Conservation (phyloP, 1,140 invertebrate genomes). For the Pantala flavescens region DNA sequence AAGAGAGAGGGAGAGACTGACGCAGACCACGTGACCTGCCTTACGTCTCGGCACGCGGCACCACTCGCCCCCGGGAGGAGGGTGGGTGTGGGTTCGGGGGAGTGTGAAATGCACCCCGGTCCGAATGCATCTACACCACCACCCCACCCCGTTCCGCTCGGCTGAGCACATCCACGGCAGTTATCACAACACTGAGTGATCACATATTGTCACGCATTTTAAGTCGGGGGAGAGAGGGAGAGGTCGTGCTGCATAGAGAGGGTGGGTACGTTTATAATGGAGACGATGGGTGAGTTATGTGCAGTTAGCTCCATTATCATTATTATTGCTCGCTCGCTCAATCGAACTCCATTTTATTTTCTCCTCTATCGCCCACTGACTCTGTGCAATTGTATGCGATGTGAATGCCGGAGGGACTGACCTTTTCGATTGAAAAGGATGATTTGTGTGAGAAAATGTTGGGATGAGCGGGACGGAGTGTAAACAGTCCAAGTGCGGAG, state of each 20-base stretch:
- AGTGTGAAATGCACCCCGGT: no score
- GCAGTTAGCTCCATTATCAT: background rate
- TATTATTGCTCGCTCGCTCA: background rate
- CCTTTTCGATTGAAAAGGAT: no score
- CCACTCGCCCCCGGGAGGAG: no score
- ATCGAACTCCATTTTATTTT: background rate
- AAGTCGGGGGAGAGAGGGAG: background rate
- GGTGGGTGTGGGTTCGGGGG: no score
- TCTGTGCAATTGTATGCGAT: no score
- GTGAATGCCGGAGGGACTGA: no score
- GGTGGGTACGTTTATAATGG: background rate
- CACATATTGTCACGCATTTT: slow-evolving; percentile 9
- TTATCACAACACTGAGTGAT: slow-evolving; percentile 6
- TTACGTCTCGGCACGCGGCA: background rate
- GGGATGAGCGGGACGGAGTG: no score
- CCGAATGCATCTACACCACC: background rate
- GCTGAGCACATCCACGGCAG: background rate
- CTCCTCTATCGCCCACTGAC: background rate
- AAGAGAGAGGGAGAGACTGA: background rate
- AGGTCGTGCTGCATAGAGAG: background rate
- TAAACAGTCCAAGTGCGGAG: no score
- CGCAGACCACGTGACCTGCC: background rate
- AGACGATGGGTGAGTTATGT: background rate
- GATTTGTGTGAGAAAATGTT: no score
- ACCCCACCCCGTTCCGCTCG: background rate